Evolutionary conservation across 92 coral and sea anemone species (phyloP), one percentile per base, ranked within the genome.

Genomic region (Porites cylindrica): DNA sequence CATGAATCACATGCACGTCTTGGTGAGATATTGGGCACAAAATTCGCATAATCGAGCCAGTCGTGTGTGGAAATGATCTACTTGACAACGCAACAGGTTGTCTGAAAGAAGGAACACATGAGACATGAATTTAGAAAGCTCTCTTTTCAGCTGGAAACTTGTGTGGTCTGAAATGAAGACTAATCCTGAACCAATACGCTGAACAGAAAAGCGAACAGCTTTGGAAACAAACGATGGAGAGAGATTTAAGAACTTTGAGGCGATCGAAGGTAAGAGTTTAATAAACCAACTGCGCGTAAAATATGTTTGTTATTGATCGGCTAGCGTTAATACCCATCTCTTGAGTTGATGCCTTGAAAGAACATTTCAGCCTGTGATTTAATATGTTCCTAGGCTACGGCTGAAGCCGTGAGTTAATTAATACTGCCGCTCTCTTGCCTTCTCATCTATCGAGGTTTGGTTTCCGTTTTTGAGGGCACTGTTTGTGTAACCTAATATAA

Each of bases 171-270:
- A 68, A 52, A 67, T 81, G 61, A 56, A 10, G 66, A 29, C 85
- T 56, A 69, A 56, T 53, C 66, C 32, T 4, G 53, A 9, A 16
- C 5, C 51, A 81, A 67, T 82, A 54, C 69, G 23, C 72, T 62
- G 66, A 60, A 60, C 18, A 60, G 51, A 72, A 7, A 63, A 19
- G 50, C 17, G 26, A n/a, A 72, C 56, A 56, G 67, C 20, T 59
- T 58, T 38, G 38, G 43, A 50, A 51, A 65, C 12, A 26, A 79
- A 82, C 74, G 54, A 89, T 96, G 91, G 99, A 96, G 93, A 90
- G 98, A 82, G 98, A 96, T 72, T 89, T 96, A 21, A 93, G 93
- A 82, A 88, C 97, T 38, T 91, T 96, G 19, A 93, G 99, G 10
- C 71, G 96, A 77, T 96, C 99, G 19, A 92, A 94, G 95, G 99